phyloP scores from a whole-genome alignment of 2,797 vertebrate species.

The Brachyrhaphis roseni region DNA sequence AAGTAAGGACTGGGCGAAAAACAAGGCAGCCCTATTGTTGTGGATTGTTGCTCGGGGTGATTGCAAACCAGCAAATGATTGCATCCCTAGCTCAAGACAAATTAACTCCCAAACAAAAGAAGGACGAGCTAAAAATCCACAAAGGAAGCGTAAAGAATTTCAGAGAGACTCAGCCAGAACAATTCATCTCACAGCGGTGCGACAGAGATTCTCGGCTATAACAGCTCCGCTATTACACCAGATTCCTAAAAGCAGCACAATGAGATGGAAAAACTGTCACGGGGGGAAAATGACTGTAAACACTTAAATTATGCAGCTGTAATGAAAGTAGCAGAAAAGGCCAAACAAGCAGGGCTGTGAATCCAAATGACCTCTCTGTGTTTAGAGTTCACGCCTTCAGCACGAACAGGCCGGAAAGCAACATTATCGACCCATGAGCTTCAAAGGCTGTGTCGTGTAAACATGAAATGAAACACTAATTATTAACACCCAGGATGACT shows the following conservation, averaged over 20 bases:
- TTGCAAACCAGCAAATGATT: neutral
- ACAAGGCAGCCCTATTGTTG: constrained; percentile 6
- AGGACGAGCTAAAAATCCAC: neutral
- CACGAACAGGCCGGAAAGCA: constrained; percentile 22
- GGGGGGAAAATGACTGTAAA: constrained; percentile 8
- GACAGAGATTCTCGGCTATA: neutral
- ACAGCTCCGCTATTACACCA: neutral
- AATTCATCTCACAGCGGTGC: neutral
- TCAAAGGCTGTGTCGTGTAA: constrained; percentile 28
- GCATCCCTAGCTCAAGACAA: neutral
- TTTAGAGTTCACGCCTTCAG: constrained; percentile 6
- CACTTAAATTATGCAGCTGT: constrained; percentile 11
- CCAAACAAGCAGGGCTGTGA: constrained; percentile 11
- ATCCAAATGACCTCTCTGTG: neutral
- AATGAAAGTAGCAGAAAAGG: constrained; percentile 24
- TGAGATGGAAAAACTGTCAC: neutral
- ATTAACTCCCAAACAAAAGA: neutral
- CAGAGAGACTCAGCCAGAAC: no score
- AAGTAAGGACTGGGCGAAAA: neutral
- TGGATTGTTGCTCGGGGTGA: neutral
- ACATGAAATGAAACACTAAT: constrained; percentile 17
- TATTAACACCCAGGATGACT: constrained; percentile 20
- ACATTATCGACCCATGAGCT: constrained; percentile 18
- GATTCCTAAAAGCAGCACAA: neutral
- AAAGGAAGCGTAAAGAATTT: neutral